Base-by-base conservation (phyloP, 2,113 vertebrate species). In the Malurus alboscapulatus region DNA sequence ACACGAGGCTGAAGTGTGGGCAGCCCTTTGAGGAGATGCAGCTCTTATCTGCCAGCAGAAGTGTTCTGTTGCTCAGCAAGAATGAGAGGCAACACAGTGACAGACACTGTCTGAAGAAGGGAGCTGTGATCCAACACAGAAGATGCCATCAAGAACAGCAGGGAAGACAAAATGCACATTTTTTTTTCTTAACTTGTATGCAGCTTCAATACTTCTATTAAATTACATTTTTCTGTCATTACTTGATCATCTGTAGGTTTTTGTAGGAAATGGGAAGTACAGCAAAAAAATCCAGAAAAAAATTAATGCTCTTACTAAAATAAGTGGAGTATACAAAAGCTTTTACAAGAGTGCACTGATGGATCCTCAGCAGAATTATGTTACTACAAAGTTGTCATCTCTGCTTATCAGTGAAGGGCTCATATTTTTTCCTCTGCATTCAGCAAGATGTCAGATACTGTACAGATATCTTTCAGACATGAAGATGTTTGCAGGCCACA, bases 11-110 rank as follows among this genome's bases (percentile, higher is more conserved):
- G 48, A 84, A 55, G 21, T 4, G 17, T 16, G 44, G 44, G 55
- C 55, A 88, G 73, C 29, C 22, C 26, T 44, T 54, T 30, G 47
- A 69, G 51, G 47, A 84, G 14, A 18, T 44, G 29, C n/a, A 72
- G 10, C n/a, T 66, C 53, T 40, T 50, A 87, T 10, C 3, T 36
- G 63, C 17, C n/a, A 57, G n/a, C 11, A 81, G 48, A 75, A 63
- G 19, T 8, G 16, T 20, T 45, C 55, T 34, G 45, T 2, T 2
- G 36, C 30, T 82, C 29, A 87, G 66, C 25, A 68, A 71, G 25
- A 89, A 22, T 0, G 0, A 40, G 69, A 40, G 20, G 22, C 22
- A 44, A 38, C 18, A 58, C 0, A 0, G 65, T 32, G 62, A 44
- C 48, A 72, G 50, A 55, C 17, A 30, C 7, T 32, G 18, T 21